Evolutionary conservation across 2,888 invertebrate genomes (phyloP).

Genomic region (Scrobipalpa costella): DNA sequence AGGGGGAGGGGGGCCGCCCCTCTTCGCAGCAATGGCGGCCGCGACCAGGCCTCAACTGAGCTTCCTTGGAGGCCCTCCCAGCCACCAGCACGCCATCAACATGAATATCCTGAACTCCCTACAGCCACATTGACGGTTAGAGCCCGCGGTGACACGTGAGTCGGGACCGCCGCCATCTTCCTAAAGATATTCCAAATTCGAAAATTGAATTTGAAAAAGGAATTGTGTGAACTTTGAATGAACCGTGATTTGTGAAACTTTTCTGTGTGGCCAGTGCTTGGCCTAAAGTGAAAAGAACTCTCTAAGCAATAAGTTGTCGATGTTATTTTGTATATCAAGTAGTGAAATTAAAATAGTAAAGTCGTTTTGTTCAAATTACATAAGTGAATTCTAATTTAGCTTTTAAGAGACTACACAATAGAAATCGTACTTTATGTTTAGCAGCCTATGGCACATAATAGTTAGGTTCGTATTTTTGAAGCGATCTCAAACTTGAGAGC

Average conservation of each 20-base stretch:
- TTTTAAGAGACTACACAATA: not conserved
- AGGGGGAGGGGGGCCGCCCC: slow-evolving; percentile 84
- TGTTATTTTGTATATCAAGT: slow-evolving; percentile 12
- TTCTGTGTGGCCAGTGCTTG: not conserved
- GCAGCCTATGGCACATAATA: slow-evolving; percentile 11
- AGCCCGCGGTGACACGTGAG: slow-evolving; percentile 64
- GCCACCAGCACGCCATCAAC: slow-evolving; percentile 78
- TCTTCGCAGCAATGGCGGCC: slow-evolving; percentile 84
- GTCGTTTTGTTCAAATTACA: slow-evolving; percentile 30
- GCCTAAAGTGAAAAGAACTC: not conserved
- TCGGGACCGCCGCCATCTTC: slow-evolving; percentile 55
- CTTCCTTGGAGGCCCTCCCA: slow-evolving; percentile 80
- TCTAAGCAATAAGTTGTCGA: slow-evolving; percentile 17
- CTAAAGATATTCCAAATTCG: slow-evolving; percentile 35
- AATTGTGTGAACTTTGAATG: slow-evolving; percentile 6
- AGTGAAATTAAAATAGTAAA: slow-evolving; percentile 18
- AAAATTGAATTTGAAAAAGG: not conserved
- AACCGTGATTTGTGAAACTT: not conserved
- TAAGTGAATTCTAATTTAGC: slow-evolving; percentile 15
- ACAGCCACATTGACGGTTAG: slow-evolving; percentile 80
- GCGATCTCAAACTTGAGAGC: too few species aligned
- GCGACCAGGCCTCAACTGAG: slow-evolving; percentile 83
- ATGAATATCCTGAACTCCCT: slow-evolving; percentile 80
- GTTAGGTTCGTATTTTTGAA: too few species aligned
- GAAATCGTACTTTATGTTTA: slow-evolving; percentile 2